A percentile compares a stretch with the other conserved stretches of the same genome.
phyloP scores from a whole-genome alignment of 1,140 invertebrate genomes.

The Eriosoma lanigerum region DNA sequence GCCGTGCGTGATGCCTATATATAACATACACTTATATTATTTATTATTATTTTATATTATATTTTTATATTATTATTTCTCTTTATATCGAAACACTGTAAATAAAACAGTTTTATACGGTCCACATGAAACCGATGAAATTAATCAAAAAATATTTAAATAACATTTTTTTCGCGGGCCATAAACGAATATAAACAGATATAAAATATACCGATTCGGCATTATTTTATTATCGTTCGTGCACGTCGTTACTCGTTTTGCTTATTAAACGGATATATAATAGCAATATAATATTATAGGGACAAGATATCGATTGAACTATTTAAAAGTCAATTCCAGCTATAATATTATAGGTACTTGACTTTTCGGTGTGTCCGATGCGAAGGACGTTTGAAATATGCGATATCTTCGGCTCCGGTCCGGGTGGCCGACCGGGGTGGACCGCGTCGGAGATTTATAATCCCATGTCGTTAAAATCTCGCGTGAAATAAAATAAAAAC shows the following conservation, averaged over 20 bases:
- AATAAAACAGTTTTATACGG: not conserved
- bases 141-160: too few species aligned
- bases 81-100: not conserved
- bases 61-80: not conserved
- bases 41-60: too few species aligned
- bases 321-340: not conserved
- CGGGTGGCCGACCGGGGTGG: constrained; percentile 35
- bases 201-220: not conserved
- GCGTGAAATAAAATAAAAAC: constrained; percentile 37
- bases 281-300: too few species aligned
- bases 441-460: constrained; percentile 30
- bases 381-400: not conserved
- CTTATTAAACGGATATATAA: not conserved
- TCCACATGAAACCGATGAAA: too few species aligned
- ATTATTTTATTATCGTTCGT: not conserved
- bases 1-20: too few species aligned
- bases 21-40: too few species aligned
- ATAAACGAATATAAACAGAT: not conserved
- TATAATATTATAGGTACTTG: too few species aligned
- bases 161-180: not conserved
- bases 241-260: too few species aligned
- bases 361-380: constrained; percentile 18
- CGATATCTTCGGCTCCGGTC: constrained; percentile 9
- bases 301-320: not conserved
- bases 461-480: constrained; percentile 42